These are phyloP conservation scores for Gorsachius goisagi DNA, from an alignment of 2,113 vertebrate species.

Conservation along the genomic window DNA sequence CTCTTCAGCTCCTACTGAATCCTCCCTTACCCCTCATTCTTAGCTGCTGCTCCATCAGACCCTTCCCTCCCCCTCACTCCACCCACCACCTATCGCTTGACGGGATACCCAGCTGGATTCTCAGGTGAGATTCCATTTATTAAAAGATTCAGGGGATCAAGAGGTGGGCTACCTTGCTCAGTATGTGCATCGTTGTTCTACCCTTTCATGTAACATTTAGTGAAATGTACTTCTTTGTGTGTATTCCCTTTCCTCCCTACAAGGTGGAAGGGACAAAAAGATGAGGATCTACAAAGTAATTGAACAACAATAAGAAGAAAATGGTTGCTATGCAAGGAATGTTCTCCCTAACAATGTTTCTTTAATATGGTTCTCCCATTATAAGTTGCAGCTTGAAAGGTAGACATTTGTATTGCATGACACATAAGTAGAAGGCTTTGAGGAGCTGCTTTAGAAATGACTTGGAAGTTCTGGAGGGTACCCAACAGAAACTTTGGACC, in stretches of 20 bases:
- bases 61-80: slow-evolving; percentile 49
- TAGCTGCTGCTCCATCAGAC: slow-evolving; percentile 65
- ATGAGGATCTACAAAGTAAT: neutral
- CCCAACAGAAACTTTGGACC: neutral
- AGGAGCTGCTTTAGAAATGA: neutral
- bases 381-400: neutral
- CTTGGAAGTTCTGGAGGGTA: neutral
- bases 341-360: neutral
- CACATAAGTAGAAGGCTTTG: neutral
- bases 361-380: neutral
- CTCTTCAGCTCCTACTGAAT: slow-evolving; percentile 60
- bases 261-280: neutral
- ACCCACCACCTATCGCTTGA: slow-evolving; percentile 47
- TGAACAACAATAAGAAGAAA: neutral
- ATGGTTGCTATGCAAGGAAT: neutral
- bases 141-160: neutral
- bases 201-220: neutral
- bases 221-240: neutral
- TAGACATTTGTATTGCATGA: neutral
- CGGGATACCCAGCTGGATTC: slow-evolving; percentile 55
- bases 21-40: slow-evolving; percentile 63
- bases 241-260: neutral
- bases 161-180: neutral
- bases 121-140: slow-evolving; percentile 66
- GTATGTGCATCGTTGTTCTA: neutral